Evolutionary conservation across 2,797 vertebrate genomes (phyloP), one percentile per base, ranked within the genome.

Genomic region (Sternotherus odoratus): DNA sequence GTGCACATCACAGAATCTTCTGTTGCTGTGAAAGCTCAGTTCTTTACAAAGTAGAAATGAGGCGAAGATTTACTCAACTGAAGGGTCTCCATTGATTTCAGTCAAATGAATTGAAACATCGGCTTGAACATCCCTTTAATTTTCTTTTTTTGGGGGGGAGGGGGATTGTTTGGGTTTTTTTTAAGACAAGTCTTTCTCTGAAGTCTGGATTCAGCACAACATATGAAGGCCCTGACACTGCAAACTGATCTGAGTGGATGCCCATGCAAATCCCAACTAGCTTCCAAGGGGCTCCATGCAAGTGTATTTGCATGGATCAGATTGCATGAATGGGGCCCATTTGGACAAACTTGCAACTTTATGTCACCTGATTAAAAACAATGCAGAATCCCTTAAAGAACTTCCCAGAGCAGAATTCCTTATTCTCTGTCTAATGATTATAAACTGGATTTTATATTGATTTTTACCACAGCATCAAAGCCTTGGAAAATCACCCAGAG

Each of bases 81-180:
- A 86, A 87, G 63, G 85, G 86, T 93, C 89, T 79, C 63, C 2
- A 51, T 80, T 26, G 92, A 33, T 94, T 96, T 95, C 91, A 94
- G 95, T 87, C 86, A 96, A 88, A 91, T 85, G 91, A 90, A 96
- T 83, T 56, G 63, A 87, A 81, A 36, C 17, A 10, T 8, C 28
- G 83, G 72, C 80, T 90, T 54, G 87, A 95, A 46, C 21, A 92
- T 82, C 75, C 56, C 48, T 77, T 54, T 86, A 74, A 94, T 89
- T 82, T 87, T 72, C 7, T 3, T 69, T 43, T 43, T 43, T 43
- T 43, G 2, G 17, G 21, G 8, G 50, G 16, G 3, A 3, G 8
- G 21, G 5, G 1, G 0, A 0, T 0, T 90, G 72, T 60, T 63
- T 15, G 2, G 46, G 24, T 49, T 1, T 88, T 89, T 94, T 81